A percentile compares a stretch with the other conserved stretches of the same genome.
These are phyloP conservation scores for Pediacus dermestoides DNA, from an alignment of 2,888 invertebrate genomes.

Conservation along the genomic window DNA sequence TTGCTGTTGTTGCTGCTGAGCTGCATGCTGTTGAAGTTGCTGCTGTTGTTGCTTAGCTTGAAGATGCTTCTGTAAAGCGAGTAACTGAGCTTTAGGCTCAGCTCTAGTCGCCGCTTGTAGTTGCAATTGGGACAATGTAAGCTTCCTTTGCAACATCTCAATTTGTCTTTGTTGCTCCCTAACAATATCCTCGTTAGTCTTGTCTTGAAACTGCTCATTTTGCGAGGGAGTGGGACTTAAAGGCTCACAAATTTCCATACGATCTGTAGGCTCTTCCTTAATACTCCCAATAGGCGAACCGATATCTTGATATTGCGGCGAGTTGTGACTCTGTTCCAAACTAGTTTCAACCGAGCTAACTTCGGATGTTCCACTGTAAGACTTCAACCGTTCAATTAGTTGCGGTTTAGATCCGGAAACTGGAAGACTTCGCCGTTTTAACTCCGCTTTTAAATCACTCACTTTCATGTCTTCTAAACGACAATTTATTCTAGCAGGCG, in stretches of 20 bases:
- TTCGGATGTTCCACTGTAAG: slow-evolving; percentile 52
- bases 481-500: slow-evolving; percentile 52
- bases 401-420: slow-evolving; percentile 97
- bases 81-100: slow-evolving; percentile 44
- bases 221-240: slow-evolving; percentile 45
- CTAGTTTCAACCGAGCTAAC: slow-evolving; percentile 36
- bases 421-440: slow-evolving; percentile 88
- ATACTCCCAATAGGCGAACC: slow-evolving; percentile 39
- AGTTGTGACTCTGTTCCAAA: slow-evolving; percentile 49
- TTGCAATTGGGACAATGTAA: slow-evolving; percentile 75
- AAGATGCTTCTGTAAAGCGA: slow-evolving; percentile 45
- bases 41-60: slow-evolving; percentile 45
- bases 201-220: slow-evolving; percentile 21
- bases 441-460: slow-evolving; percentile 88
- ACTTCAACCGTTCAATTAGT: slow-evolving; percentile 84
- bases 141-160: slow-evolving; percentile 78
- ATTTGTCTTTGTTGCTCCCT: slow-evolving; percentile 83
- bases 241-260: slow-evolving; percentile 52
- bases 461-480: slow-evolving; percentile 95
- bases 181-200: slow-evolving; percentile 65
- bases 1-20: slow-evolving; percentile 52
- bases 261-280: slow-evolving; percentile 37
- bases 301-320: slow-evolving; percentile 48
- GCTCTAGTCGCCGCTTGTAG: slow-evolving; percentile 59
- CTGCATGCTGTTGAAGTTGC: slow-evolving; percentile 60